These are phyloP conservation scores for Dryobates pubescens DNA, from an alignment of 2,797 vertebrate genomes.

Conservation along the genomic window DNA sequence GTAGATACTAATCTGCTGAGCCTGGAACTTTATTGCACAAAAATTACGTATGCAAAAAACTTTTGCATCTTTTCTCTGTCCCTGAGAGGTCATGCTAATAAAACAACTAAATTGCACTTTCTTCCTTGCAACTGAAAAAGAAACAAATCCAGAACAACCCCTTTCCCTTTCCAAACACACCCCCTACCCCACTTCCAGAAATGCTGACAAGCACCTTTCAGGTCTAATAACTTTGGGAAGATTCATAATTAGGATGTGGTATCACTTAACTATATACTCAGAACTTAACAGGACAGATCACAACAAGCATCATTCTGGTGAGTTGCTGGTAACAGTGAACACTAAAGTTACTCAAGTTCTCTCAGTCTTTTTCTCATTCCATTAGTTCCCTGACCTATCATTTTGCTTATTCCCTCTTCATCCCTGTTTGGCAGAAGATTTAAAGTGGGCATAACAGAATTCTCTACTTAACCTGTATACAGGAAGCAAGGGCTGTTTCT, in stretches of 20 bases:
- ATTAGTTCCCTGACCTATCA: not conserved
- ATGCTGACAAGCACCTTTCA: not conserved
- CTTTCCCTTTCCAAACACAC: not conserved
- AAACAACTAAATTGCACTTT: not conserved
- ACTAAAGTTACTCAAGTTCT: not conserved
- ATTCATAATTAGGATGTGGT: not conserved
- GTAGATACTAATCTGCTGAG: not conserved
- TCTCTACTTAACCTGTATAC: not conserved
- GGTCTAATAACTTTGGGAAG: not conserved
- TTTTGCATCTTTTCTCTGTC: not conserved
- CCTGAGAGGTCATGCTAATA: not conserved
- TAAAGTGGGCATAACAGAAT: not conserved
- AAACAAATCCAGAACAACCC: not conserved
- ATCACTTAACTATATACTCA: not conserved
- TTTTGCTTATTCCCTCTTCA: not conserved
- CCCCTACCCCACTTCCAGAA: not conserved
- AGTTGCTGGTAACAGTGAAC: not conserved
- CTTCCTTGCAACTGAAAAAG: not conserved
- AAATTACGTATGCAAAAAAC: not conserved
- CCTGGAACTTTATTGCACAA: not conserved
- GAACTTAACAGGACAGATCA: conserved; percentile 12
- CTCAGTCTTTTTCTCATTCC: not conserved
- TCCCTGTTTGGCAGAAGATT: not conserved
- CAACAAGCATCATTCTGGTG: not conserved
- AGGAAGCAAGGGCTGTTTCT: not conserved